Conservation (phyloP, 2,797 vertebrate genomes). For the Rhinatrema bivittatum region DNA sequence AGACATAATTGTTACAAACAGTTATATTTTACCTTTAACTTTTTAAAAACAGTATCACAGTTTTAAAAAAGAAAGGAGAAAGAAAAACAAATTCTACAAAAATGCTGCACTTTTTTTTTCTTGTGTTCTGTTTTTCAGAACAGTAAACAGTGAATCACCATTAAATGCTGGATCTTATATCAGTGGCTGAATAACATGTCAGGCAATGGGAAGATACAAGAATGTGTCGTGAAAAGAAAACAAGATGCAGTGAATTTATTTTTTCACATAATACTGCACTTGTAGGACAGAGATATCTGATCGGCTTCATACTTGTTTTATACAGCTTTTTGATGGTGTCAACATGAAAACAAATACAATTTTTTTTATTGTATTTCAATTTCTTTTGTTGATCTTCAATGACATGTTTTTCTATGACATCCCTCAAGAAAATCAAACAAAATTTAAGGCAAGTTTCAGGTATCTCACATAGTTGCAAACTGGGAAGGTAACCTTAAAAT, state of each 20-base stretch:
- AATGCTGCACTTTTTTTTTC: too few species aligned
- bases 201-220: background rate
- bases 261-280: too few species aligned
- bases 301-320: background rate
- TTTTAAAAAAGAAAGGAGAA: too few species aligned
- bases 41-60: conserved; percentile 48
- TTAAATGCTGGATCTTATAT: background rate
- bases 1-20: conserved; percentile 71
- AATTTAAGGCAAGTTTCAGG: too few species aligned
- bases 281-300: conserved; percentile 5
- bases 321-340: background rate
- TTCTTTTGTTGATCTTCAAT: too few species aligned
- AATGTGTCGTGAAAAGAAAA: conserved; percentile 2
- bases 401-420: too few species aligned
- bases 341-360: too few species aligned
- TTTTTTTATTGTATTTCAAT: too few species aligned
- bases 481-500: too few species aligned
- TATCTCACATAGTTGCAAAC: too few species aligned
- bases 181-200: background rate
- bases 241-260: background rate
- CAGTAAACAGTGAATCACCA: background rate
- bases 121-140: background rate
- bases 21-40: conserved; percentile 69
- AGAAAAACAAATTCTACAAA: too few species aligned
- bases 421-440: too few species aligned